Percentiles rank a stretch among this genome's conserved stretches.
Evolutionary conservation across 1,140 invertebrate species (phyloP).

Genomic region (Drosophila ambigua): DNA sequence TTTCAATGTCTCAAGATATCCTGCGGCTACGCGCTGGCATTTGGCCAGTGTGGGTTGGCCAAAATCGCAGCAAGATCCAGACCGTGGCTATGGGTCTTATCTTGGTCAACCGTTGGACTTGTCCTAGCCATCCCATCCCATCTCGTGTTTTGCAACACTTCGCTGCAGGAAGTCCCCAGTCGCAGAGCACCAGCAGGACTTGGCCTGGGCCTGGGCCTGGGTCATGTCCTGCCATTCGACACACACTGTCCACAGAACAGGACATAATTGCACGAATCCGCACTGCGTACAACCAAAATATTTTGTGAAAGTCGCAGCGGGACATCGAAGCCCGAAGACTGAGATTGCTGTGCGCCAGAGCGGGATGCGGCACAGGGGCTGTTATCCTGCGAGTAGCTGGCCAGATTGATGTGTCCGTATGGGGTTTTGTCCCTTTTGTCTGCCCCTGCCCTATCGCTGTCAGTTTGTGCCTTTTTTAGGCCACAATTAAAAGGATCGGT

Average conservation of each 20-base stretch:
- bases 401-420: constrained; percentile 68
- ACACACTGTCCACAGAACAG: constrained; percentile 67
- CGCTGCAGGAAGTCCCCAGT: constrained; percentile 56
- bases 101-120: constrained; percentile 73
- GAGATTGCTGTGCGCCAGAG: constrained; percentile 18
- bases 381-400: constrained; percentile 35
- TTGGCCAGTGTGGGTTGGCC: constrained; percentile 62
- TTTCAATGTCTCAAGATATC: constrained; percentile 22
- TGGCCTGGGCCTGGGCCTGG: not conserved
- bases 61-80: constrained; percentile 29
- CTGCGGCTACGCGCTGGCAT: constrained; percentile 30
- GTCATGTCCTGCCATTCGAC: constrained; percentile 56
- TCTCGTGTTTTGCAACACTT: constrained; percentile 70
- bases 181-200: not conserved
- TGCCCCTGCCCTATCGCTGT: not conserved
- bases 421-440: constrained; percentile 35
- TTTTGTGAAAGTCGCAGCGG: constrained; percentile 80
- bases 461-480: constrained; percentile 59
- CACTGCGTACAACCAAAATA: constrained; percentile 82
- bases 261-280: constrained; percentile 58
- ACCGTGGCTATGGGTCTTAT: constrained; percentile 34
- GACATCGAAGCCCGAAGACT: constrained; percentile 13
- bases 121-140: constrained; percentile 4
- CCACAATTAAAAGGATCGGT: constrained; percentile 80
- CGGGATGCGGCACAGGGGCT: not conserved